These are phyloP conservation scores for Axis porcinus DNA, from an alignment of 2,113 vertebrate genomes.

Conservation along the genomic window DNA sequence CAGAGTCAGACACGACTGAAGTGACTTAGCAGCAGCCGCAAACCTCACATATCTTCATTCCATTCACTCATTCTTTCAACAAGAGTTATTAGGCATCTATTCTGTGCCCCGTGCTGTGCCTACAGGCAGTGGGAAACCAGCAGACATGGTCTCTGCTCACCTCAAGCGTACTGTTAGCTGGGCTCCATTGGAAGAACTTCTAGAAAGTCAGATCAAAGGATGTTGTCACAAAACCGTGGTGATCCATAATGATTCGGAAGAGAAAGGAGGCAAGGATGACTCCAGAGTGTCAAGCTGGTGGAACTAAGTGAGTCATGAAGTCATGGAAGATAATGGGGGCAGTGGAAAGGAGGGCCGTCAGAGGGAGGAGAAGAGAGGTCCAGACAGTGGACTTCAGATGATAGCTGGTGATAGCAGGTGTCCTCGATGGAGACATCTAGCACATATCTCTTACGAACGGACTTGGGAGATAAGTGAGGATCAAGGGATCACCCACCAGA, in stretches of 20 bases:
- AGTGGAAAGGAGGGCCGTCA: background rate
- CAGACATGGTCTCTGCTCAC: background rate
- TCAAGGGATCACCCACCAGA: background rate
- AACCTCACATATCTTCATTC: background rate
- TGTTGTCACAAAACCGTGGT: background rate
- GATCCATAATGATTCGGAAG: background rate
- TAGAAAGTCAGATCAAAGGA: conserved; percentile 1
- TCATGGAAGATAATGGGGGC: background rate
- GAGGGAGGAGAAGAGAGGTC: background rate
- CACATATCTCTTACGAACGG: background rate
- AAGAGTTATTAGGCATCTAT: background rate
- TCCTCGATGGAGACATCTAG: background rate
- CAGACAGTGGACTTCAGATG: background rate
- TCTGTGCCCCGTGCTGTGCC: background rate
- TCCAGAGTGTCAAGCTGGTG: background rate
- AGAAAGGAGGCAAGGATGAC: background rate
- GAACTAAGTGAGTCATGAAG: background rate
- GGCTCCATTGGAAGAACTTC: background rate
- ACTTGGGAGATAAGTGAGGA: background rate
- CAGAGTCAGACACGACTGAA: too few relatives aligned
- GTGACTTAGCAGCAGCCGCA: too few relatives aligned
- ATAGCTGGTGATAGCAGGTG: too few relatives aligned
- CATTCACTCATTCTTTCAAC: background rate
- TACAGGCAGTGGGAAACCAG: background rate
- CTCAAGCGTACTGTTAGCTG: background rate